Evolutionary conservation across 2,113 vertebrate genomes (phyloP), one percentile per base, ranked within the genome.

Genomic region (Oostethus manadensis): DNA sequence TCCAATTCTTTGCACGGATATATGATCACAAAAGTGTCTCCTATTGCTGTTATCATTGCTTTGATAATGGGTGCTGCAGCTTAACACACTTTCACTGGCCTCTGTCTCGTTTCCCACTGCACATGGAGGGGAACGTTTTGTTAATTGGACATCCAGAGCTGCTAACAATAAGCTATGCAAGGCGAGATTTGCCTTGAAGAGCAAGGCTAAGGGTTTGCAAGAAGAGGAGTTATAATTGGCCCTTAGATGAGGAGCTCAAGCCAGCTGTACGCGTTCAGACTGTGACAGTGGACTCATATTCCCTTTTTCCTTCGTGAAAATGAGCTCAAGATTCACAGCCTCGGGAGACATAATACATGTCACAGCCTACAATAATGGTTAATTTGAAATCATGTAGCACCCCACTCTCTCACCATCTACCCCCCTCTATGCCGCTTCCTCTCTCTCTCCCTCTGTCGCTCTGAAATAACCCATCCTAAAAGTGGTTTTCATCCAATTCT

Each of bases 331-430:
- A 88, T 85, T 87, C 79, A 33, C 72, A 80, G 82, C 86, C 85
- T 74, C 77, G 16, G 85, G 85, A 87, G 81, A 83, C 85, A 88
- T 88, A 87, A 87, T 87, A 84, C 81, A 88, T 78, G 82, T 82
- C 84, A 87, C 79, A 84, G 80, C 78, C 79, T 79, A 87, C 84
- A 86, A 89, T 89, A 83, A 88, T 78, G 81, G 77, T 88, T 89
- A 83, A 89, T 89, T 84, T 85, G 85, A 89, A 88, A 86, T 85
- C 82, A 82, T 88, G 82, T 88, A 75, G 79, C 80, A 74, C 71
- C 83, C 79, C 62, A 74, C 75, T 76, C 73, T 68, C 71, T 69
- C 14, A 7, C 58, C n/a, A 4, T 55, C 67, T 74, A 48, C 59
- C 69, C 44, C 51, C 68, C 75, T 77, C 69, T 72, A 74, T 77